Base-by-base conservation (phyloP, 1,140 invertebrate genomes). In the Neodiprion fabricii region DNA sequence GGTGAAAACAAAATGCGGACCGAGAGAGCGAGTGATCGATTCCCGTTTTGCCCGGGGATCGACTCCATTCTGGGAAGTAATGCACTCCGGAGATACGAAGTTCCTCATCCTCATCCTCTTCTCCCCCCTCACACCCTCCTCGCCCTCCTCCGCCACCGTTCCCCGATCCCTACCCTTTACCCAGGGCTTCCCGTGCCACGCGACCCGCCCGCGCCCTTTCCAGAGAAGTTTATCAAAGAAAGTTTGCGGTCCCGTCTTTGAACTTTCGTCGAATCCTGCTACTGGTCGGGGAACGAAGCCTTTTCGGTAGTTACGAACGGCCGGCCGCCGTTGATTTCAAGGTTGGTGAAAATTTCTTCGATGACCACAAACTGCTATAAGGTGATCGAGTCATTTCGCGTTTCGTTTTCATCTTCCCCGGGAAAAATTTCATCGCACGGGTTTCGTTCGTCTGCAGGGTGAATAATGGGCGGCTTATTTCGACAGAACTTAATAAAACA, bases 71-170 rank as follows among this genome's bases (percentile, higher is more conserved):
- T 23, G 40, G 12, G 67, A 47, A 47, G 23, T 69, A 69, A 69
- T 69, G 67, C 67, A 69, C 67, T 69, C 67, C 40, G 67, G 67
- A 69, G 67, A 69, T 69, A 69, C 67, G 67, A 61, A 61, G 53
- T 61, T 61, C 11, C 53, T 61, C 53, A 61, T 17, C 53, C 53
- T 61, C 53, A 40, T 40, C 28, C 28, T 40, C 28, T 40, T 40
- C 28, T 40, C 5, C 28, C 28, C 28, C 28, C 28, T 40, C 28
- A 14, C 10, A 53, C 50, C n/a, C 50, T 53, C 17, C 17, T 21
- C 53, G 4, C 53, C n/a, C 53, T 9, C 11, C 28, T 5, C 28
- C 28, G 2, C 28, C n/a, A 61, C 53, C 53, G 53, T 61, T 40
- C 28, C 28, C 1, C 28, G 28, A 40, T 40, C 28, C 28, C 28